Evolutionary conservation across 1,140 invertebrate species (phyloP).

Genomic region (Phocides pigmalion): DNA sequence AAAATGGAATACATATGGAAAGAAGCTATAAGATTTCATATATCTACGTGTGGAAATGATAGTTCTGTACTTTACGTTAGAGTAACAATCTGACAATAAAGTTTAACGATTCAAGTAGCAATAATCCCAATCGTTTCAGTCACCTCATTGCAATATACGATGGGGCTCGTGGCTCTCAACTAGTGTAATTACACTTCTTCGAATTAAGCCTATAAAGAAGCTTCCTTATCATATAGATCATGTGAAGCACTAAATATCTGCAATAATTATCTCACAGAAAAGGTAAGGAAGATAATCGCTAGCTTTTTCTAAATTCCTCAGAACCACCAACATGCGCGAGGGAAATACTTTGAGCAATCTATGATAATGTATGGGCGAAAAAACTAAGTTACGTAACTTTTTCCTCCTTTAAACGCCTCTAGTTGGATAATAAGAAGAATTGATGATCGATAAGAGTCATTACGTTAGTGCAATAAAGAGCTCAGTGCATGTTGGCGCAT

Average conservation of each 20-base stretch:
- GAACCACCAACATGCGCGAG: background rate
- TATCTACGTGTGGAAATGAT: too few species aligned
- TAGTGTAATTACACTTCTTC: background rate
- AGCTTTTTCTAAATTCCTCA: background rate
- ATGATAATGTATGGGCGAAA: conserved; percentile 3
- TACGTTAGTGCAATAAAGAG: conserved; percentile 25
- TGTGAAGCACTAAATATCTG: background rate
- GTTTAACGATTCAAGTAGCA: too few species aligned
- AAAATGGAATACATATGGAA: too few species aligned
- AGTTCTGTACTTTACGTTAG: too few species aligned
- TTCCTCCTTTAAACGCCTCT: background rate
- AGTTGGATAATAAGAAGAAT: conserved; percentile 5
- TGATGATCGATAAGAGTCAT: conserved; percentile 29
- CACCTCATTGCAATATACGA: too few species aligned
- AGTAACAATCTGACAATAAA: too few species aligned
- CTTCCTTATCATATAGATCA: conserved; percentile 1
- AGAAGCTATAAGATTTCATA: too few species aligned
- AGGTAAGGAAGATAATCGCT: background rate
- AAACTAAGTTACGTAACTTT: background rate
- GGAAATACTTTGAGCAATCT: conserved; percentile 2
- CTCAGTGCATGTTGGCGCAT: conserved; percentile 28
- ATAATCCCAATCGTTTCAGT: too few species aligned
- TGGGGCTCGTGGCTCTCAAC: background rate
- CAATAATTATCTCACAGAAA: background rate
- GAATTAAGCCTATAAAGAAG: background rate